These are phyloP conservation scores for Adelges cooleyi DNA, from an alignment of 1,140 invertebrate species.

Conservation along the genomic window DNA sequence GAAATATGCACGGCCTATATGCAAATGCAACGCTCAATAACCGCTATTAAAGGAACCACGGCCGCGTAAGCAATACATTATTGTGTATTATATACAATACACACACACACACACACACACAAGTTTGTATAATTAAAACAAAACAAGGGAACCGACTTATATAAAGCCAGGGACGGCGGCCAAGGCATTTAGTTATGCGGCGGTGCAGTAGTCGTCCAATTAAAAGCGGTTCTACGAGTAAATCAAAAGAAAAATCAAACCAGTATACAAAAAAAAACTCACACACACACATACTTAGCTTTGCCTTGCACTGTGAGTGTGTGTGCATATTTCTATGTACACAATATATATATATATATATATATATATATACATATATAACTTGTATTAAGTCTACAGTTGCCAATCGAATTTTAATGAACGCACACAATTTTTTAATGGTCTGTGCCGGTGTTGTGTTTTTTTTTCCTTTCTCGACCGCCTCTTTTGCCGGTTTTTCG, in stretches of 20 bases:
- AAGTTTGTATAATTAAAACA: conserved; percentile 24
- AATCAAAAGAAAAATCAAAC: conserved; percentile 27
- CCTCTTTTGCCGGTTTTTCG: too few relatives aligned
- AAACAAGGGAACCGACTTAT: background rate
- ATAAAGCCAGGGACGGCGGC: background rate
- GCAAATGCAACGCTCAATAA: too few relatives aligned
- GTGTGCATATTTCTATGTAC: conserved; percentile 10
- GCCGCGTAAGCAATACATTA: too few relatives aligned
- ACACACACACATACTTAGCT: background rate
- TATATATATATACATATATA: background rate
- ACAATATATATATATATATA: conserved; percentile 12
- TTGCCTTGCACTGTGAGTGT: conserved; percentile 6
- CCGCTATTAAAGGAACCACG: too few relatives aligned
- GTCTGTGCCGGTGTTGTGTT: conserved; percentile 17
- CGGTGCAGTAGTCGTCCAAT: conserved; percentile 21
- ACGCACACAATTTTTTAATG: conserved; percentile 15
- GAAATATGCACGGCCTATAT: too few relatives aligned
- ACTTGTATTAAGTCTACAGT: too few relatives aligned
- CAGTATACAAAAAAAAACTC: conserved; percentile 9
- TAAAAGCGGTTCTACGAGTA: conserved; percentile 12
- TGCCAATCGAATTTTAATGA: conserved; percentile 25
- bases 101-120: background rate
- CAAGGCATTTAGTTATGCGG: background rate
- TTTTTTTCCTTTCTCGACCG: background rate
- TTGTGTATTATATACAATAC: too few relatives aligned